Evolutionary conservation across 2,113 vertebrate species (phyloP), one percentile per base, ranked within the genome.

Genomic region (Cyanistes caeruleus): DNA sequence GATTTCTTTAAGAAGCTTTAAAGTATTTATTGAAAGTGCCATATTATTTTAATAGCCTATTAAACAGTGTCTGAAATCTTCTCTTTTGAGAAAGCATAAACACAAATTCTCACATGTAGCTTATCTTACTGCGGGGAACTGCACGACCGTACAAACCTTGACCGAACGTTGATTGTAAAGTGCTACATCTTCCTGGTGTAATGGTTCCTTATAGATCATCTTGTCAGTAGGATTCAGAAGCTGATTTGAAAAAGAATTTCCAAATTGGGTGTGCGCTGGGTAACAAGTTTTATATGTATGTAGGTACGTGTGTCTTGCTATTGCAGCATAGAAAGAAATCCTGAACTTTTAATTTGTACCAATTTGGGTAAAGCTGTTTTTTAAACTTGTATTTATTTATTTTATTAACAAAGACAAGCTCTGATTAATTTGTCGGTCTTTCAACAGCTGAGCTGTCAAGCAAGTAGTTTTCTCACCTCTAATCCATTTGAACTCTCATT

Each of bases 11-110:
- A 97, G 94, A 98, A 98, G 98, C 98, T 98, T 98, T 98, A 98
- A 98, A 95, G 91, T 98, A 97, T 98, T 98, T 97, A 97, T 98
- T 98, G 97, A 96, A 98, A 98, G 98, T 98, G 98, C 98, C 98
- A 98, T 98, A 97, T 97, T 85, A 96, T 96, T 97, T 97, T 96
- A 93, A 93, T 95, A 97, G 96, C 96, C 90, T 97, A 76, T 97
- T 95, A 94, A 92, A 96, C 95, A 87, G 67, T 92, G 78, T 96
- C 73, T 86, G 93, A 92, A 88, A 46, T 91, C 73, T 88, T 94
- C 89, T 91, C 65, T 87, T 92, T 88, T 53, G 93, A 84, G 96
- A 95, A 89, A 92, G 84, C 74, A 77, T 86, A 78, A 86, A 87
- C 44, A 22, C 25, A 87, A 93, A 59, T 79, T 88, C 81, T 90